A percentile compares a stretch with the other conserved stretches of the same genome.
Conservation (phyloP, 2,888 invertebrate genomes). For the Penaeus monodon region DNA sequence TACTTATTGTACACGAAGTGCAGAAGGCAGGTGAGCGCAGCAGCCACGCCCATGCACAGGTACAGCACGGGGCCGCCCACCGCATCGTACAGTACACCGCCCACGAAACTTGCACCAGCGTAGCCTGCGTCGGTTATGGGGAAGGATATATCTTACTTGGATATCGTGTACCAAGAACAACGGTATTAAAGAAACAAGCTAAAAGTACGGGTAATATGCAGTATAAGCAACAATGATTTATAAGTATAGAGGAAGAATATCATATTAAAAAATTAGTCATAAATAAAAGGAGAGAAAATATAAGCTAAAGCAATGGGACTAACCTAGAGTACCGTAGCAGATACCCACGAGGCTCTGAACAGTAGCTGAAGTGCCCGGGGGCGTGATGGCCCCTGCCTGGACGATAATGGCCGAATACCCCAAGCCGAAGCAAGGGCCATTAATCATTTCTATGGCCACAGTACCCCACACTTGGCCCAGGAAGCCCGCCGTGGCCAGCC, state of each 20-base stretch:
- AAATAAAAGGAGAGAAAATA: not conserved
- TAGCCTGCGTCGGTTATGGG: constrained; percentile 27
- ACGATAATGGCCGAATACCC: constrained; percentile 52
- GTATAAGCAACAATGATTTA: too few relatives aligned
- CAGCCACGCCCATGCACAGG: constrained; percentile 26
- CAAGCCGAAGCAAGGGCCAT: constrained; percentile 59
- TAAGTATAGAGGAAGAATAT: too few relatives aligned
- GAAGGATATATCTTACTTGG: not conserved
- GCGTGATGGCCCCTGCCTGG: constrained; percentile 42
- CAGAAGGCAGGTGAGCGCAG: constrained; percentile 17
- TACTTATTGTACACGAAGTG: constrained; percentile 22
- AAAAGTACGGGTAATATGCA: too few relatives aligned
- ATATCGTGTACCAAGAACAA: not conserved
- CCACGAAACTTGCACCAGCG: constrained; percentile 43
- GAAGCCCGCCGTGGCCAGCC: constrained; percentile 21
- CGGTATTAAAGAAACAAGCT: too few relatives aligned
- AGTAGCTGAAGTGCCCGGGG: constrained; percentile 49
- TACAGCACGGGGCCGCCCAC: constrained; percentile 35
- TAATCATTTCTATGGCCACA: constrained; percentile 48
- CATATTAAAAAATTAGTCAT: too few relatives aligned
- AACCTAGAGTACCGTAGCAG: constrained; percentile 55
- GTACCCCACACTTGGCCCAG: constrained; percentile 41
- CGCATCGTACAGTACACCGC: constrained; percentile 35
- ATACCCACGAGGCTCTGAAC: constrained; percentile 58
- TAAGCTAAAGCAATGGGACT: not conserved